Evolutionary conservation across 2,797 vertebrate species (phyloP).

Genomic region (Margarornis squamiger): DNA sequence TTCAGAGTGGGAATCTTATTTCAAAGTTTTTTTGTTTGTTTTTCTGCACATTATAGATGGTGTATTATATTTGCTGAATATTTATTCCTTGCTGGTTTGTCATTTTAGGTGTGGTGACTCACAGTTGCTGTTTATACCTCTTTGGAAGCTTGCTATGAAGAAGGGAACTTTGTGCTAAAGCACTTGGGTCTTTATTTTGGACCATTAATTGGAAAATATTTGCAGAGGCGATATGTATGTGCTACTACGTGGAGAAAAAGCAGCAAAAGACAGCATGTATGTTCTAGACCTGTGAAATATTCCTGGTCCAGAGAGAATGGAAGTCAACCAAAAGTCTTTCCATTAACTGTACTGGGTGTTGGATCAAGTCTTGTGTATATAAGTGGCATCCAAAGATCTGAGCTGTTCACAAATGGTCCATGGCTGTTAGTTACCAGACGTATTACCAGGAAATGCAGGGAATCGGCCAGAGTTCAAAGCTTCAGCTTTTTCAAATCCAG

Average conservation of each 20-base stretch:
- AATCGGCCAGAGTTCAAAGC: constrained; percentile 17
- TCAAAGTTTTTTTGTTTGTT: background rate
- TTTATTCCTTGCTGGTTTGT: background rate
- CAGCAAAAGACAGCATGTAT: constrained; percentile 15
- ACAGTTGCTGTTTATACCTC: background rate
- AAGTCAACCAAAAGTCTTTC: constrained; percentile 60
- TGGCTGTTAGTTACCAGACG: background rate
- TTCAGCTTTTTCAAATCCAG: constrained; percentile 24
- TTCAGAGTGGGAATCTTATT: background rate
- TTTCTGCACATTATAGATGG: background rate
- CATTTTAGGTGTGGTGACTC: background rate
- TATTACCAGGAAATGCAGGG: constrained; percentile 5
- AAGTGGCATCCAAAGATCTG: constrained; percentile 39
- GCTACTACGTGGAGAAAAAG: constrained; percentile 27
- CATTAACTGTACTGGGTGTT: constrained; percentile 35
- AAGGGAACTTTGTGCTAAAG: constrained; percentile 31
- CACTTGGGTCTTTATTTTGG: constrained; percentile 37
- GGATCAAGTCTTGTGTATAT: constrained; percentile 18
- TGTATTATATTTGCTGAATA: background rate
- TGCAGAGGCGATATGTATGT: constrained; percentile 1
- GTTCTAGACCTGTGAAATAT: constrained; percentile 15
- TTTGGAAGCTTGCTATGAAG: background rate
- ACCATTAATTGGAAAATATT: constrained; percentile 40
- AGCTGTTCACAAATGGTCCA: constrained; percentile 32
- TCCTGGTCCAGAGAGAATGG: background rate